Evolutionary conservation across 2,888 invertebrate species (phyloP), one percentile per base, ranked within the genome.

Genomic region (Willowsia nigromaculata): DNA sequence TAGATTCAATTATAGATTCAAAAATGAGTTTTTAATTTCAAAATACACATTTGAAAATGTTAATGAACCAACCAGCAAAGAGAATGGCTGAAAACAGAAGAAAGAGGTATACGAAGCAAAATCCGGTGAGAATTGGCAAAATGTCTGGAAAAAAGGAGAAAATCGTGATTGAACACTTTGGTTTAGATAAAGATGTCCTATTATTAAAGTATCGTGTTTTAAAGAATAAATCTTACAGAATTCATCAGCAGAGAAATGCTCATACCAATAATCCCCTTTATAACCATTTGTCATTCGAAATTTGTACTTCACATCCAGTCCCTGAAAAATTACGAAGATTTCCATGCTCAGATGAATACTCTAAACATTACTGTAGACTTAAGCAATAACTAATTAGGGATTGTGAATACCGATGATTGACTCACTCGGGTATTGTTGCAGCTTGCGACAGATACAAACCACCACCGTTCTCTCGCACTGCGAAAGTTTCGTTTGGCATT

Each of bases 171-270:
- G n/a, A 53, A 59, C 59, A 84, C 33, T 74, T 18, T 53, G 7
- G 13, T 33, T 53, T 25, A 15, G 22, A 40, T 80, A 1, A 76
- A 22, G 25, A 71, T 7, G 27, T 27, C 27, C n/a, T 65, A 37
- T 65, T 11, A 13, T 30, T 59, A 50, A 53, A n/a, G 6, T 1
- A 18, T 9, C n/a, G n/a, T n/a, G n/a, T n/a, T n/a, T 59, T 3
- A 25, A 59, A 59, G 0, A 59, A 13, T 11, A 59, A 59, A 27
- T 18, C 97, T 96, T 95, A 97, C 98, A 98, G 94, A 98, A 98
- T 94, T 99, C 98, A 94, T 99, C 98, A 9, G 98, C 98, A 0
- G 98, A 98, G 93, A 98, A 98, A 93, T 99, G 98, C 93, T 97
- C 96, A 93, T 96, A 96, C 96, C 97, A 97, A 93, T 97, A 96